Evolutionary conservation across 1,140 invertebrate genomes (phyloP), one percentile per base, ranked within the genome.

Genomic region (Polypedilum pembai): DNA sequence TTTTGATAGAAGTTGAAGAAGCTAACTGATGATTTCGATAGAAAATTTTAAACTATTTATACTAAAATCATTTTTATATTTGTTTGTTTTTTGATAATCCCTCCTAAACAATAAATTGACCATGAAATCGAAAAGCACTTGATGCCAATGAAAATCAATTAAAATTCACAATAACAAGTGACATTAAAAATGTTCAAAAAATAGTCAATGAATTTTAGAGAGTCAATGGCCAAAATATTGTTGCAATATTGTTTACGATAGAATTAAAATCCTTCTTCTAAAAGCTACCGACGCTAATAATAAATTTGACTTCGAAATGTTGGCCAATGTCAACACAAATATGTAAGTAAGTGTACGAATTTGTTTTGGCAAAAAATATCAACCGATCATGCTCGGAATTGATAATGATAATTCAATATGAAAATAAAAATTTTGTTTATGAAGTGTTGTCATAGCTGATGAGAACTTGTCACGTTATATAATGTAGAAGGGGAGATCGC

Each of bases 401-500:
- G n/a, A 18, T 56, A 56, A 56, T 33, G 24, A 33, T 33, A 33
- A 69, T 18, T 69, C 20, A 69, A 69, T 69, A 10, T 20, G 20
- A 20, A 20, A 8, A 18, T 7, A 69, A 8, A 69, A 69, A 18
- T 20, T 69, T 69, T n/a, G n/a, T 10, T 21, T 21, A 69, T 20
- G 65, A 20, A 18, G 65, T 21, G n/a, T 8, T 69, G 65, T 21
- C 65, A 69, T 69, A 5, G 45, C n/a, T 12, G 8, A 5, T 18
- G 20, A 69, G 65, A 69, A 69, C 24, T 33, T 33, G 5, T 20
- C 17, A 69, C 17, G 17, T 69, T 69, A 69, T 69, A 18, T 69
- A 69, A 69, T 10, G 20, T 20, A 69, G 65, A 69, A 69, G 65
- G 65, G 65, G 65, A 18, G 17, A 18, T 20, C n/a, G 45, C 45